phyloP scores from a whole-genome alignment of 1,140 invertebrate species.

The Pseudoatta argentina region DNA sequence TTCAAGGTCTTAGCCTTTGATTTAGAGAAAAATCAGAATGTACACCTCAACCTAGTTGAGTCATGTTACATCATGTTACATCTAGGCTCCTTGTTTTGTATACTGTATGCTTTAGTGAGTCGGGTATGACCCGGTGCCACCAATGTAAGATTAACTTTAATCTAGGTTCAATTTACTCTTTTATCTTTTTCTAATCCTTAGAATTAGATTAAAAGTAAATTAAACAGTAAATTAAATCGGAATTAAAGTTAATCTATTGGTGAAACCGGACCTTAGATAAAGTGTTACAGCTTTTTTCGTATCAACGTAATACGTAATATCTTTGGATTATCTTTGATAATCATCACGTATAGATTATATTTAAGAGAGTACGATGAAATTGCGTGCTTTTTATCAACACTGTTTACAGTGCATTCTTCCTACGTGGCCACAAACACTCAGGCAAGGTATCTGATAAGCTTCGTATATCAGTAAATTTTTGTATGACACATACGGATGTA shows the following conservation, averaged over 20 bases:
- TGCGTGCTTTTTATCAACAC: conserved; percentile 33
- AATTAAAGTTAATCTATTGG: no score
- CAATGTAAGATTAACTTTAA: no score
- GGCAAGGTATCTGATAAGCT: conserved; percentile 44
- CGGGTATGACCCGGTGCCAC: no score
- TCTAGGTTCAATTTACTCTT: no score
- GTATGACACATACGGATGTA: neutral
- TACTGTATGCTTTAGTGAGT: no score
- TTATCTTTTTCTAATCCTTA: no score
- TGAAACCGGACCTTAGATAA: no score
- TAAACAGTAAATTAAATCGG: no score
- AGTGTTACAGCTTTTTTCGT: neutral
- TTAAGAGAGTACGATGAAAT: neutral
- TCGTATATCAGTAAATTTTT: conserved; percentile 17
- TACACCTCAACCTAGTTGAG: conserved; percentile 76
- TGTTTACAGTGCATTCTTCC: conserved; percentile 24
- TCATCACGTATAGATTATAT: neutral
- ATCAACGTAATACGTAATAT: neutral
- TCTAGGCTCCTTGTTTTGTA: neutral
- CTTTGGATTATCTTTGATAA: neutral
- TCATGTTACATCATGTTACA: conserved; percentile 67
- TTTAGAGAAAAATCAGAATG: conserved; percentile 71
- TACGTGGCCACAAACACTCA: conserved; percentile 28
- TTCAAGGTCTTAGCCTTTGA: conserved; percentile 76
- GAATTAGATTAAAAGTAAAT: no score